Evolutionary conservation across 2,888 invertebrate genomes (phyloP), one percentile per base, ranked within the genome.

Genomic region (Athrips mouffetella): DNA sequence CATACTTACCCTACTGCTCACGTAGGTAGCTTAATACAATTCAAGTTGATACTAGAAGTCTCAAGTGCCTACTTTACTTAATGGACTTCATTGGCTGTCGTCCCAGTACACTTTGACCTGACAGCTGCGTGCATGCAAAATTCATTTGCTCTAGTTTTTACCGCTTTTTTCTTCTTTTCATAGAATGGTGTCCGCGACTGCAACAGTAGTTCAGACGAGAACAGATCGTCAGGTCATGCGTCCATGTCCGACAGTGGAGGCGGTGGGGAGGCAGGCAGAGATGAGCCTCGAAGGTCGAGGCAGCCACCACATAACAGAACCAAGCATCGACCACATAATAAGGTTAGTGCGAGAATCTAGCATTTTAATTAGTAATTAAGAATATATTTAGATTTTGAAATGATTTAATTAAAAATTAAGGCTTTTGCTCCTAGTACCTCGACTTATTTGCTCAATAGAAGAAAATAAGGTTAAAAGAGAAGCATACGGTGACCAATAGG

Each of bases 171-270:
- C 8, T n/a, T 10, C 27, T 21, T 16, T 11, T 68, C 69, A 0
- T 86, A 91, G 76, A 89, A 90, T 78, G 90, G 90, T 49, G 92
- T 92, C 50, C 91, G 92, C 52, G 93, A 93, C 53, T 93, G 93
- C 70, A 93, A 93, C 81, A 95, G 95, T 77, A 96, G 96, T 15
- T 96, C 96, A 2, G 96, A 96, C 68, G 96, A 96, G 80, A 96
- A 95, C 77, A 89, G 96, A 27, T 96, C 96, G n/a, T 96, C 96
- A 1, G 96, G 96, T 0, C 96, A 96, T 79, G 96, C 96, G 5
- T 96, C 95, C 64, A 96, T 96, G 96, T 96, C 96, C n/a, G 96
- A 96, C 76, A 95, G 95, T 45, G 95, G 95, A 2, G 91, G 92
- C 18, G 91, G 91, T 48, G 91, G 78, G 0, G 85, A 85, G 47